Base-by-base conservation (phyloP, 2,113 vertebrate genomes). In the Cyprinodon tularosa region DNA sequence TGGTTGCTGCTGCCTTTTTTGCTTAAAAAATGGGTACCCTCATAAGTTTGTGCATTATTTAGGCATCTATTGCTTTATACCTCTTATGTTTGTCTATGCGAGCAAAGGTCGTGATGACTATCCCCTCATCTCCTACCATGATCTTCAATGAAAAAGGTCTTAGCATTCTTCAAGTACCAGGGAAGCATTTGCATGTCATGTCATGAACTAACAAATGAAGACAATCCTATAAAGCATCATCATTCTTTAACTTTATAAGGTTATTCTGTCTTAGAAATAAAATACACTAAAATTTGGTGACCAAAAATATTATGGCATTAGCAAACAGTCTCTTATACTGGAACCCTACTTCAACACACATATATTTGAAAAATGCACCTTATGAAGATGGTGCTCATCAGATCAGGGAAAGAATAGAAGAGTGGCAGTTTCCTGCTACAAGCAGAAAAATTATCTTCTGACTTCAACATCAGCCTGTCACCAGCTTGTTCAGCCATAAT, bases 1-100 rank as follows among this genome's bases (percentile, higher is more conserved):
- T 82, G 76, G 86, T 85, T 76, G 81, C 77, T 74, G 80, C 74
- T 76, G 64, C 20, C 45, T 40, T 44, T 45, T 13, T 20, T 17
- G 12, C 22, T 37, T 62, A 14, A 62, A 37, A 12, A 70, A 38
- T 74, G 62, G 61, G 70, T 53, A 50, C 63, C 40, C 40, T 68
- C 38, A 50, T 9, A 62, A 73, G 83, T 29, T 4, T 62, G 20
- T 42, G 11, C 36, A 38, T 15, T 68, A 72, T 69, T 36, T 80
- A 72, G 77, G 62, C 22, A 39, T 68, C 67, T 45, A 50, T 68
- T 70, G 44, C 42, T 71, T 48, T 5, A 45, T 29, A 22, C 63
- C 48, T 59, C 61, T 67, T 57, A 4, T 47, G 64, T 65, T 69
- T 71, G 66, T 85, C 74, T 76, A 68, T 48, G 22, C 48, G 12